phyloP scores from a whole-genome alignment of 2,888 invertebrate species.

The Chirona hameri region DNA sequence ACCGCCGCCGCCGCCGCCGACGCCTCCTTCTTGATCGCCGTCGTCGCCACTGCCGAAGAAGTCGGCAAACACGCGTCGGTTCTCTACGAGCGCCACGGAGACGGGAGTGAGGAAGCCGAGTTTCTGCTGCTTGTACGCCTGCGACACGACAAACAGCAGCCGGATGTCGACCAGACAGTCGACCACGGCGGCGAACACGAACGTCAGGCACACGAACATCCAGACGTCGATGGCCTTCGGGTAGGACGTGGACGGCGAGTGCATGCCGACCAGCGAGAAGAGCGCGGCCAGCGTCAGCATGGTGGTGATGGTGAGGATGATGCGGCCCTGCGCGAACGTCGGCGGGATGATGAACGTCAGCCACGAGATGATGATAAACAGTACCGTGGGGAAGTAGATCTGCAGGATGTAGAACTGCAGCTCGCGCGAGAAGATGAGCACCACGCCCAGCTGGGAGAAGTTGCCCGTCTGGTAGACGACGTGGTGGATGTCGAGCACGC shows the following conservation, averaged over 20 bases:
- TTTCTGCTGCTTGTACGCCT: neutral
- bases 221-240: conserved; percentile 8
- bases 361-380: conserved; percentile 64
- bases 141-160: neutral
- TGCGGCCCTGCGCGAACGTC: conserved; percentile 61
- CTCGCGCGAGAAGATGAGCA: conserved; percentile 59
- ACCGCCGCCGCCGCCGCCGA: neutral
- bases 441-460: conserved; percentile 43
- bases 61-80: neutral
- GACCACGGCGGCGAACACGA: conserved; percentile 61
- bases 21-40: neutral
- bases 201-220: conserved; percentile 51
- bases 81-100: conserved; percentile 7
- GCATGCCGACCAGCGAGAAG: conserved; percentile 43
- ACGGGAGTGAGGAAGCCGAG: conserved; percentile 11
- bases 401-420: conserved; percentile 59
- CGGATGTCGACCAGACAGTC: conserved; percentile 22
- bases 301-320: conserved; percentile 57
- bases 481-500: neutral
- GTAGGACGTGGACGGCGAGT: conserved; percentile 44
- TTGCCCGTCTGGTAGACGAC: neutral
- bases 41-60: neutral
- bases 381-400: conserved; percentile 60
- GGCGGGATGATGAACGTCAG: conserved; percentile 63
- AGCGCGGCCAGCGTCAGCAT: conserved; percentile 47